These are phyloP conservation scores for Dolichoris vasculosae DNA, from an alignment of 1,140 invertebrate genomes.

Conservation along the genomic window DNA sequence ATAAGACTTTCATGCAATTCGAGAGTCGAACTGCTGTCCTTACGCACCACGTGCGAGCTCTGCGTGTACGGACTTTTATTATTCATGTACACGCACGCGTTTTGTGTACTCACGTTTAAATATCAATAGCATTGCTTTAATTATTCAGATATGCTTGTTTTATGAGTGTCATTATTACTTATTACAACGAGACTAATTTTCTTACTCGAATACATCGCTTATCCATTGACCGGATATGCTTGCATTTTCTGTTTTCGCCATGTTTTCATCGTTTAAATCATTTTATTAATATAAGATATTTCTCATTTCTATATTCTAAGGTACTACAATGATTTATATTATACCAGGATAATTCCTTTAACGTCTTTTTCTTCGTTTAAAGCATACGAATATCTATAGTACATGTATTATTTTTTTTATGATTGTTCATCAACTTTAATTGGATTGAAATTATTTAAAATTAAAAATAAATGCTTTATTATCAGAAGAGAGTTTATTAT, in stretches of 20 bases:
- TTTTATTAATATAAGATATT: neutral
- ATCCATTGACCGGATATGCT: neutral
- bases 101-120: neutral
- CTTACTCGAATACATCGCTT: neutral
- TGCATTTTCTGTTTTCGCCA: neutral
- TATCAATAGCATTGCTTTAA: conserved; percentile 4
- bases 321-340: neutral
- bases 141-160: conserved; percentile 6
- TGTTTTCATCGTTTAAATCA: neutral
- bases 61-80: conserved; percentile 25
- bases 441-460: neutral
- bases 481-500: neutral
- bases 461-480: neutral
- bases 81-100: conserved; percentile 27
- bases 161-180: conserved; percentile 33
- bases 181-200: neutral
- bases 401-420: too few species aligned
- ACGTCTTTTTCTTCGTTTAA: neutral
- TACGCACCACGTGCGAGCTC: neutral
- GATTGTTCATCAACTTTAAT: too few species aligned
- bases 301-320: neutral
- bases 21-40: neutral
- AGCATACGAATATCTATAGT: too few species aligned
- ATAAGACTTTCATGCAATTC: neutral
- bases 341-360: neutral